phyloP scores from a whole-genome alignment of 2,797 vertebrate genomes.

The Antennarius maculatus region DNA sequence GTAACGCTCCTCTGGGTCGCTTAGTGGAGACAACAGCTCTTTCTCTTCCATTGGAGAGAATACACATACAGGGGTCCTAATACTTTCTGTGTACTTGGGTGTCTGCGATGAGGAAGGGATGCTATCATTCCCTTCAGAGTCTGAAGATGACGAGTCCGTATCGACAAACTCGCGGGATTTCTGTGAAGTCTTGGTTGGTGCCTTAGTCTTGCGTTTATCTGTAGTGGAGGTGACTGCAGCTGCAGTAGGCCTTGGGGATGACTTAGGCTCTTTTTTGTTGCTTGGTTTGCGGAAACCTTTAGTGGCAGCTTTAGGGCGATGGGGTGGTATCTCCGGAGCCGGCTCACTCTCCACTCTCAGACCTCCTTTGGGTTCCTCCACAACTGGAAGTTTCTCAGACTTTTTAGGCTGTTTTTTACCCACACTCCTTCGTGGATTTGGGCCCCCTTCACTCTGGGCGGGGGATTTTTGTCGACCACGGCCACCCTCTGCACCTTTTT shows the following conservation, averaged over 20 bases:
- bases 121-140: slow-evolving; percentile 97
- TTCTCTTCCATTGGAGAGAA: slow-evolving; percentile 98
- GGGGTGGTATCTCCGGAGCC: slow-evolving; percentile 88
- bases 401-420: slow-evolving; percentile 99
- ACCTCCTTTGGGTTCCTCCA: slow-evolving; percentile 93
- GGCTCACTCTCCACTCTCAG: slow-evolving; percentile 96
- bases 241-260: slow-evolving; percentile 86
- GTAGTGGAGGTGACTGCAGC: slow-evolving; percentile 71
- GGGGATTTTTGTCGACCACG: slow-evolving; percentile 95
- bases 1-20: slow-evolving; percentile 93
- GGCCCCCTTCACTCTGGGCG: slow-evolving; percentile 89
- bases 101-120: slow-evolving; percentile 96
- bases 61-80: slow-evolving; percentile 88
- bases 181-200: slow-evolving; percentile 88
- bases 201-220: slow-evolving; percentile 92
- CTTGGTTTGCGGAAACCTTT: slow-evolving; percentile 96
- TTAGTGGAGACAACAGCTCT: slow-evolving; percentile 94
- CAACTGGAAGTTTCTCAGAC: slow-evolving; percentile 88
- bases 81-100: slow-evolving; percentile 94
- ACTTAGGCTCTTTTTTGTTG: slow-evolving; percentile 96
- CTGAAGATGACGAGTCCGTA: slow-evolving; percentile 97
- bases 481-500: slow-evolving; percentile 90
- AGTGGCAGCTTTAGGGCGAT: slow-evolving; percentile 91
- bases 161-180: slow-evolving; percentile 97
- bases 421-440: slow-evolving; percentile 85